phyloP scores from a whole-genome alignment of 2,888 invertebrate genomes.

The Amblyjoppa proteus region DNA sequence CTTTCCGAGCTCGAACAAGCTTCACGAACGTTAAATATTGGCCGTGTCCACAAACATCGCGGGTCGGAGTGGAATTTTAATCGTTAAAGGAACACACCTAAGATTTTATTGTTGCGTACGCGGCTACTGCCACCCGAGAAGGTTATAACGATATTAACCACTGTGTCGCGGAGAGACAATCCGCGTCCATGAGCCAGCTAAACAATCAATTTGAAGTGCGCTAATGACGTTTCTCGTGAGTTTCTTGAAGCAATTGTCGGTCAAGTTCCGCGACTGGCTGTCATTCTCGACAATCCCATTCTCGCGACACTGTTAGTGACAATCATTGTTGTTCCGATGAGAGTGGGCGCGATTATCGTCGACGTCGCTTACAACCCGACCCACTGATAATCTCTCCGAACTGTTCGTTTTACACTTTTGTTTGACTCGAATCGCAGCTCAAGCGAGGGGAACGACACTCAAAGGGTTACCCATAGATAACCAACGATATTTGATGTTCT shows the following conservation, averaged over 20 bases:
- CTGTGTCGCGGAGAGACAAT: constrained; percentile 7
- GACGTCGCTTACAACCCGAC: not conserved
- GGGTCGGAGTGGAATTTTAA: not conserved
- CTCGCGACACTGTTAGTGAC: constrained; percentile 26
- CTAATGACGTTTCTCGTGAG: not conserved
- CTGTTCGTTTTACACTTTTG: constrained; percentile 7
- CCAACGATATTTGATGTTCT: constrained; percentile 44
- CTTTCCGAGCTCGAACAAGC: constrained; percentile 65
- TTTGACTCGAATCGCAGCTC: not conserved
- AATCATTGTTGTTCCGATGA: constrained; percentile 29
- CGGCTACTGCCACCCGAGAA: not conserved
- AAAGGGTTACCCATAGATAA: constrained; percentile 55
- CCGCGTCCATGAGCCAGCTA: not conserved
- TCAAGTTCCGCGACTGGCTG: constrained; percentile 17
- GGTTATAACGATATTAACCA: constrained; percentile 20
- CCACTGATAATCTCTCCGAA: not conserved
- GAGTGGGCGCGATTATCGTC: not conserved
- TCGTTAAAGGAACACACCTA: not conserved
- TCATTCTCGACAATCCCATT: constrained; percentile 5
- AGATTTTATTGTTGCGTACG: not conserved
- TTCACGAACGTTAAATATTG: constrained; percentile 69
- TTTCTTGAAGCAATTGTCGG: not conserved
- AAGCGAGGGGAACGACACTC: not conserved
- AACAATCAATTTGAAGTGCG: constrained; percentile 26
- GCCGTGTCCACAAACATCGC: constrained; percentile 35